Percentiles rank a stretch among this genome's conserved stretches.
Evolutionary conservation across 2,113 vertebrate genomes (phyloP).

Genomic region (Vombatus ursinus): DNA sequence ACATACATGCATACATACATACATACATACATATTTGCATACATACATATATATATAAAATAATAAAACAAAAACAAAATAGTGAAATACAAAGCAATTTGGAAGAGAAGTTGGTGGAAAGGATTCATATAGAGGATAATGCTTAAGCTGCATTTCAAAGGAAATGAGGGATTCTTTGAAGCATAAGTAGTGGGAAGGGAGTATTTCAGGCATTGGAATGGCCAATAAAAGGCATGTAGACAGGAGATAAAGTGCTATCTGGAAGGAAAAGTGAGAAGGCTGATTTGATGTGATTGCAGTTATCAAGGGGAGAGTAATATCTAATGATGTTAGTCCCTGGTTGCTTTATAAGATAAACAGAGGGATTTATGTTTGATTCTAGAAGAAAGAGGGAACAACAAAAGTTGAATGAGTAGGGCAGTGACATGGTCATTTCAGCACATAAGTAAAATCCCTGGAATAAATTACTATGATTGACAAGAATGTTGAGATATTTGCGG

Average conservation of each 20-base stretch:
- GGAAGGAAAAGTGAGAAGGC: no score
- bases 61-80: background rate
- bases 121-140: background rate
- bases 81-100: background rate
- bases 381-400: no score
- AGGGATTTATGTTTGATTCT: no score
- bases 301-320: background rate
- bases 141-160: background rate
- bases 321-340: background rate
- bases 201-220: background rate
- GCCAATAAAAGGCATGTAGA: background rate
- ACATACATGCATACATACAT: no score
- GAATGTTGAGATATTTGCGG: background rate
- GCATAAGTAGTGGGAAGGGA: background rate
- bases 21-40: no score
- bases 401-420: background rate
- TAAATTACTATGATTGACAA: no score
- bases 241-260: background rate
- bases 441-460: background rate
- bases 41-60: background rate
- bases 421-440: no score
- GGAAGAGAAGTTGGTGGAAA: background rate
- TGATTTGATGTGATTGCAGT: background rate
- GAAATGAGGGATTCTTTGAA: background rate
- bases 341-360: background rate